Conservation (phyloP, 2,113 vertebrate species). For the Gambusia affinis region DNA sequence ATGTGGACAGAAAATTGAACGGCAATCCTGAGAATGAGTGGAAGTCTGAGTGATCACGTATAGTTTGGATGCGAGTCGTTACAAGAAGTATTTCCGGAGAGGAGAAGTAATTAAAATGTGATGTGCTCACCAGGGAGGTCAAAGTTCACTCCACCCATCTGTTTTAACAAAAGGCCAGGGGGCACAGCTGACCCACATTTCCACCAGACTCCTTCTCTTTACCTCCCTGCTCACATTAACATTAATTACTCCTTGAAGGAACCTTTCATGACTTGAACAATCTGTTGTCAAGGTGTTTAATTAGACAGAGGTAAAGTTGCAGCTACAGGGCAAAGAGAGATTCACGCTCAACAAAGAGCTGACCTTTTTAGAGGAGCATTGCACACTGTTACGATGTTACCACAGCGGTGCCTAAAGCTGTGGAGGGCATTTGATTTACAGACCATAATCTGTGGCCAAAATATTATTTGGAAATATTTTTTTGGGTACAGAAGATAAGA, state of each 20-base stretch:
- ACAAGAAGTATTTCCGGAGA: constrained; percentile 8
- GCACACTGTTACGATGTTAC: not conserved
- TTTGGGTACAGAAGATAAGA: no score
- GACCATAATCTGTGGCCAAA: no score
- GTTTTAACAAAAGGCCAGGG: constrained; percentile 29
- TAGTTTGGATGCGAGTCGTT: constrained; percentile 12
- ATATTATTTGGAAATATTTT: no score
- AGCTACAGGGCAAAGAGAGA: constrained; percentile 7
- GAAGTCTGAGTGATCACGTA: not conserved
- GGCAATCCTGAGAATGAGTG: not conserved
- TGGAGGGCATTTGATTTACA: no score
- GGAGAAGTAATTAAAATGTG: constrained; percentile 23
- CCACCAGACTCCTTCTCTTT: constrained; percentile 1
- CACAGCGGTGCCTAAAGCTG: no score
- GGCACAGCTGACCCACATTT: constrained; percentile 24
- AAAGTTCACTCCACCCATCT: constrained; percentile 50
- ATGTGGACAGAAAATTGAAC: constrained; percentile 3
- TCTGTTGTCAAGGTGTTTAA: constrained; percentile 19
- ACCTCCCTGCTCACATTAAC: not conserved
- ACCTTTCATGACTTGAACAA: constrained; percentile 1
- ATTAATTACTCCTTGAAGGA: constrained; percentile 17
- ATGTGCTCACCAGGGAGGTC: constrained; percentile 33
- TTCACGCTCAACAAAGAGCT: constrained; percentile 11
- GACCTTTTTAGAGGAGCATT: not conserved
- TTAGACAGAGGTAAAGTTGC: constrained; percentile 2